Base-by-base conservation (phyloP, 1,140 invertebrate species). In the Mamestra configurata region DNA sequence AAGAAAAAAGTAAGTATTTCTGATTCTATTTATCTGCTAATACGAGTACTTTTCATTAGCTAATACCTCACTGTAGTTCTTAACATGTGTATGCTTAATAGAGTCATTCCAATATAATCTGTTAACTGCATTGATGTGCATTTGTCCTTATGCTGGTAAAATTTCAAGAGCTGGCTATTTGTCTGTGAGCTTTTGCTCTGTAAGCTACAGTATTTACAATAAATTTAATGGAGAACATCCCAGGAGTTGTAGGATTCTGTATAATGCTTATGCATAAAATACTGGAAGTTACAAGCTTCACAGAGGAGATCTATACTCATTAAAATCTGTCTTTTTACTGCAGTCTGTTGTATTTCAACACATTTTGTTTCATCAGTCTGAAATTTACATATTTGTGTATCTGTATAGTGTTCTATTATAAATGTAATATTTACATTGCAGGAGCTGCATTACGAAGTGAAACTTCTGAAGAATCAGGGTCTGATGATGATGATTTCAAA, bases 401-500 rank as follows among this genome's bases (percentile, higher is more conserved):
- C n/a, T n/a, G n/a, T n/a, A n/a, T n/a, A n/a, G n/a, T n/a, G n/a
- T n/a, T n/a, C n/a, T n/a, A n/a, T n/a, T n/a, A n/a, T n/a, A n/a
- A n/a, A n/a, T n/a, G n/a, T n/a, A 66, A 55, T 61, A 11, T 79
- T 70, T 77, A 57, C 77, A 13, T 81, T 86, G 18, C 31, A 91
- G 95, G 95, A 86, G 93, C 84, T 40, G 92, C 91, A 79, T 94
- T 93, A 31, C 95, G 93, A 46, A 96, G 94, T 66, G 94, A 92
- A 31, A 95, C 95, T 80, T 96, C 96, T 22, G 95, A 96, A 27
- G 95, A 96, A 79, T 95, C 96, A 8, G 91, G 95, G 43, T 93
- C 96, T 40, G 92, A 95, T 75, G 94, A 95, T 57, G 95, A 96
- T 92, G 92, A 95, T 53, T 96, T 94, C 82, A 94, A 95, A 82